phyloP scores from a whole-genome alignment of 1,140 invertebrate species.

The Lordiphosa collinella region DNA sequence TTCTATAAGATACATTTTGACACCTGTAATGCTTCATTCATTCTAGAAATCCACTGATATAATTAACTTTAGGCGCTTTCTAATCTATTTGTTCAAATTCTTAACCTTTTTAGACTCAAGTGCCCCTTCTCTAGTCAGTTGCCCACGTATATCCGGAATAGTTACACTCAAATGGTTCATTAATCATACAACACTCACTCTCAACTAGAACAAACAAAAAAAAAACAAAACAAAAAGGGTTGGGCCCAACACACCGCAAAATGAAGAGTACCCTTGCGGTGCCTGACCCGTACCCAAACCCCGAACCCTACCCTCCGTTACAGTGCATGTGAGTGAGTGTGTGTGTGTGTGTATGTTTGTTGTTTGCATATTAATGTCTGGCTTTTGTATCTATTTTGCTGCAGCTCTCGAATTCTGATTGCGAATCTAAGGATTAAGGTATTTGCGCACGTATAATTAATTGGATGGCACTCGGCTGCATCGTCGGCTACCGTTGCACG shows the following conservation, averaged over 20 bases:
- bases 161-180: background rate
- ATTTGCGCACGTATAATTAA: constrained; percentile 78
- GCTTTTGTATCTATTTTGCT: constrained; percentile 58
- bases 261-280: constrained; percentile 1
- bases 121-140: too few species aligned
- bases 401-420: constrained; percentile 72
- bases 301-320: constrained; percentile 20
- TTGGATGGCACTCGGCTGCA: constrained; percentile 47
- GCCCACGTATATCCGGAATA: too few species aligned
- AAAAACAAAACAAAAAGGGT: background rate
- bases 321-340: background rate
- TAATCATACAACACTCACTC: background rate
- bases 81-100: too few species aligned
- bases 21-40: too few species aligned
- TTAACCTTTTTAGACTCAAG: too few species aligned
- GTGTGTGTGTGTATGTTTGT: constrained; percentile 28
- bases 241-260: constrained; percentile 8
- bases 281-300: background rate
- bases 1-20: too few species aligned
- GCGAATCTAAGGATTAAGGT: constrained; percentile 75
- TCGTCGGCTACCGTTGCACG: constrained; percentile 44
- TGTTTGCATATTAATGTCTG: constrained; percentile 67
- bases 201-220: constrained; percentile 2
- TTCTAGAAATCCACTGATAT: too few species aligned
- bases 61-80: too few species aligned